Base-by-base conservation (phyloP, 2,113 vertebrate genomes). In the Oreochromis spilurus region DNA sequence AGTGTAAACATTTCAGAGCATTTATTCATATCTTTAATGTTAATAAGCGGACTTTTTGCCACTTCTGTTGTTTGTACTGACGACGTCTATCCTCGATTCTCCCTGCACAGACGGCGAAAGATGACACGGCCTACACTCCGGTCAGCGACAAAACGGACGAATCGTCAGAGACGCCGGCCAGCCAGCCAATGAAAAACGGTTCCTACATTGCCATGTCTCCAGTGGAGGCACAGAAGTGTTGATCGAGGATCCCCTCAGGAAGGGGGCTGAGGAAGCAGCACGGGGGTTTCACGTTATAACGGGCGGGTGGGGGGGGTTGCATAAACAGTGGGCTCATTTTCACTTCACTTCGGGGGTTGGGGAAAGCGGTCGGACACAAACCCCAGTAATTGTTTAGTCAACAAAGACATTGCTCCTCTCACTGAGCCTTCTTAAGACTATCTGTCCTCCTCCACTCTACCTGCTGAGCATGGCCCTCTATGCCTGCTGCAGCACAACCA, bases 201-300 rank as follows among this genome's bases (percentile, higher is more conserved):
- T 96, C 96, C 21, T 97, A 97, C 89, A 97, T 97, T 9, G 95
- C 96, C 93, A 97, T 97, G 96, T 97, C 96, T 52, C 96, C 96
- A 72, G 96, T 97, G 88, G 96, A 97, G 90, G 94, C 96, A 5
- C 94, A 96, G 85, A 97, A 96, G 91, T 97, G 95, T 94, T 97
- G 96, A 96, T 96, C 43, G 50, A 94, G 87, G 91, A 81, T 43
- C 88, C 60, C 72, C 45, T 31, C 90, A 90, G 86, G 90, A 92
- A 91, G 87, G 90, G 89, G 92, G 79, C 79, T 53, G 83, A 88
- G 84, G 84, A 88, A 86, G 85, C 88, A 89, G 84, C 81, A 79
- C 83, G 17, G 78, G 85, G 90, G 89, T 79, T 90, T 85, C 82
- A 79, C 62, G 45, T 80, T 90, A 81, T 79, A 36, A 82, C 3